A percentile compares a stretch with the other conserved stretches of the same genome.
These are phyloP conservation scores for Pluvialis apricaria DNA, from an alignment of 2,113 vertebrate species.

Conservation along the genomic window DNA sequence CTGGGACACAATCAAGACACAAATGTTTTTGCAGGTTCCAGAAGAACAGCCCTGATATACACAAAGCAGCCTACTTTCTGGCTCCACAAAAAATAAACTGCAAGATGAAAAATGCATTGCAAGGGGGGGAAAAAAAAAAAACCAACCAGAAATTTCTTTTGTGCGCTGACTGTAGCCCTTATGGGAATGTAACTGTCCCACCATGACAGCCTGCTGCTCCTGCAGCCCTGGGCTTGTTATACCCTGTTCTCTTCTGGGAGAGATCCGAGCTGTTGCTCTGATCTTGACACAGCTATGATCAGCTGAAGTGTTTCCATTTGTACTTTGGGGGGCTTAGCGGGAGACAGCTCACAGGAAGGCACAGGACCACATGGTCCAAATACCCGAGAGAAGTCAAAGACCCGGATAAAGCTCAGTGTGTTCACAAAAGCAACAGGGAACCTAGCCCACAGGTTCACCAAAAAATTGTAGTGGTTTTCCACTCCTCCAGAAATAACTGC, in stretches of 20 bases:
- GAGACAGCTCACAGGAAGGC: not conserved
- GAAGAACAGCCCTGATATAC: not conserved
- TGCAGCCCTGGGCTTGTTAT: not conserved
- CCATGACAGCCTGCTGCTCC: not conserved
- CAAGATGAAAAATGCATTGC: not conserved
- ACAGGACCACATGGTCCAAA: not conserved
- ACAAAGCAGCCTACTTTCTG: not conserved
- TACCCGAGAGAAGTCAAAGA: not conserved
- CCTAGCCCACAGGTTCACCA: not conserved
- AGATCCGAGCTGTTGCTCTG: not conserved
- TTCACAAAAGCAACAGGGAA: not conserved
- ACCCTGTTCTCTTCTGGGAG: not conserved
- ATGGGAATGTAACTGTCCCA: not conserved
- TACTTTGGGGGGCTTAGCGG: not conserved
- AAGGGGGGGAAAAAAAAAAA: not conserved
- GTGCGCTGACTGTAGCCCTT: not conserved
- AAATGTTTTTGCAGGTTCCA: not conserved
- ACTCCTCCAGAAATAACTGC: not conserved
- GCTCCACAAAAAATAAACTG: not conserved
- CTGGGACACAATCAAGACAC: not conserved
- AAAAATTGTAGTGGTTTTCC: not conserved
- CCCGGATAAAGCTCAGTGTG: not conserved
- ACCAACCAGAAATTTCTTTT: not conserved
- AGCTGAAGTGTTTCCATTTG: not conserved
- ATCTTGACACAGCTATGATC: not conserved